Evolutionary conservation across 2,888 invertebrate genomes (phyloP).

Genomic region (Mamestra brassicae): DNA sequence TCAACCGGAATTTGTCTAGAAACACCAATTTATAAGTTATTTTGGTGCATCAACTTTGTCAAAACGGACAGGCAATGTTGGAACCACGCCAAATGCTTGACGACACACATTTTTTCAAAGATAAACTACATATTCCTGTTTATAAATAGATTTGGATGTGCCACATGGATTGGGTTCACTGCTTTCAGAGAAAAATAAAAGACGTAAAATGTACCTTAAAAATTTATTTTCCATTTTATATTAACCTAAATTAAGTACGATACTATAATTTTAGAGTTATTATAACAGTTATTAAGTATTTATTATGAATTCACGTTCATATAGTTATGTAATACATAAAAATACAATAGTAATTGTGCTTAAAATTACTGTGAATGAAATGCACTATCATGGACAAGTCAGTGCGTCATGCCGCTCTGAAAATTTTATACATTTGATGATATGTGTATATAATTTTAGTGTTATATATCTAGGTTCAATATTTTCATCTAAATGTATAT

Average conservation of each 20-base stretch:
- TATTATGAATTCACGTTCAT: constrained; percentile 85
- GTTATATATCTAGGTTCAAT: constrained; percentile 72
- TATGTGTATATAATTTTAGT: constrained; percentile 78
- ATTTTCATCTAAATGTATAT: constrained; percentile 67
- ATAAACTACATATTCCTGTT: constrained; percentile 43
- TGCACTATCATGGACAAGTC: constrained; percentile 88
- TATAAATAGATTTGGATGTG: constrained; percentile 37
- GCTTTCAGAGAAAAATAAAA: constrained; percentile 78
- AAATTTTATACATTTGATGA: constrained; percentile 75
- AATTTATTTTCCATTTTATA: constrained; percentile 88
- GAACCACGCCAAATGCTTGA: constrained; percentile 71
- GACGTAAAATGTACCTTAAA: constrained; percentile 80
- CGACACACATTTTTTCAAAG: constrained; percentile 72
- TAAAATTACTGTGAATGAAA: constrained; percentile 88
- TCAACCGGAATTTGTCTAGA: constrained; percentile 12
- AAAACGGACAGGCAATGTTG: constrained; percentile 55
- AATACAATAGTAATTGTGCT: constrained; percentile 83
- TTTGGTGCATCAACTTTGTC: constrained; percentile 32
- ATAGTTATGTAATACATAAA: constrained; percentile 82
- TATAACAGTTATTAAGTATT: constrained; percentile 89
- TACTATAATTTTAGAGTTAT: constrained; percentile 86
- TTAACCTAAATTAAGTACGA: constrained; percentile 89
- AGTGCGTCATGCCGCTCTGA: constrained; percentile 72
- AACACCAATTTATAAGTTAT: constrained; percentile 29
- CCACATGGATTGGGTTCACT: constrained; percentile 8